phyloP scores from a whole-genome alignment of 2,888 invertebrate genomes.

The Ochropleura plecta region DNA sequence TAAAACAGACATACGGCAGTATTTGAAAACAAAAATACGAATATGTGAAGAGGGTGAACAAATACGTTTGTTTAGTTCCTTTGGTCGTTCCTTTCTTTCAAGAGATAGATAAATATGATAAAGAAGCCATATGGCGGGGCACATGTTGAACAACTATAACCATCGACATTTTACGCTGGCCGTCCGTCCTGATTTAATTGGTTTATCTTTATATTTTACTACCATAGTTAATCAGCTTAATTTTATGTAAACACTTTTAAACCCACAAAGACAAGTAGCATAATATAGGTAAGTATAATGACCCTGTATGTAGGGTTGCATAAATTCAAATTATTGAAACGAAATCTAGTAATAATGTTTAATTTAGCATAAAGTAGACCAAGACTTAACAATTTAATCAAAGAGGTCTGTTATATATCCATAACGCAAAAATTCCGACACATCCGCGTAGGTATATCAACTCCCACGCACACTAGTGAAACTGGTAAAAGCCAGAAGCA shows the following conservation, averaged over 20 bases:
- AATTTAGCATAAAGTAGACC: not conserved
- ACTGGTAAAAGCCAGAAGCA: conserved; percentile 44
- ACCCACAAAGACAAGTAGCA: not conserved
- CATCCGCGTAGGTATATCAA: conserved; percentile 18
- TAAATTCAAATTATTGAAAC: not conserved
- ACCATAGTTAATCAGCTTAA: conserved; percentile 38
- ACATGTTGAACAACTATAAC: conserved; percentile 77
- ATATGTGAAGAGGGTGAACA: conserved; percentile 28
- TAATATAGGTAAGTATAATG: not conserved
- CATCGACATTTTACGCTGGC: conserved; percentile 71
- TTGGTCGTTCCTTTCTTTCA: conserved; percentile 72
- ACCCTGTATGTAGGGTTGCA: not conserved
- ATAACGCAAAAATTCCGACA: conserved; percentile 33
- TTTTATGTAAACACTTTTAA: conserved; percentile 32
- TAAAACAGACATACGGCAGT: not conserved
- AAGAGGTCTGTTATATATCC: conserved; percentile 24
- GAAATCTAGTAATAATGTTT: not conserved
- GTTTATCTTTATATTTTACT: conserved; percentile 43
- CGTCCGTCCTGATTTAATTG: conserved; percentile 64
- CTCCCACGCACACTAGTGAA: conserved; percentile 27
- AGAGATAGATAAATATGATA: conserved; percentile 76
- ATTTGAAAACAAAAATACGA: conserved; percentile 30
- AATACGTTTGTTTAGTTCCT: conserved; percentile 71
- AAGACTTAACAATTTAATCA: conserved; percentile 4
- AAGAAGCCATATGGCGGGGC: conserved; percentile 83